These are phyloP conservation scores for Netelia virgata DNA, from an alignment of 2,888 invertebrate species.

Conservation along the genomic window DNA sequence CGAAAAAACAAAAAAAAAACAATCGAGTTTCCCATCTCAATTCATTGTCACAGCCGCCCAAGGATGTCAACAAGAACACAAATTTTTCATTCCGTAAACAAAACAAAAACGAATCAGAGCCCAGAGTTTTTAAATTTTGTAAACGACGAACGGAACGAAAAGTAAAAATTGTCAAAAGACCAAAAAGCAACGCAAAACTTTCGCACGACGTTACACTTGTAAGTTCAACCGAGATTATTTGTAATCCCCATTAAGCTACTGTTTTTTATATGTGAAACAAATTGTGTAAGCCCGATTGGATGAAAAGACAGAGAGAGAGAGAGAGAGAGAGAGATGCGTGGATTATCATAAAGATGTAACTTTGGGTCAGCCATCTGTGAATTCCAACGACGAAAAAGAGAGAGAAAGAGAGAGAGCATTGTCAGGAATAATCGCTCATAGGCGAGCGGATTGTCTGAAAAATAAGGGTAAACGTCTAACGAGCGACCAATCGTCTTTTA, in stretches of 20 bases:
- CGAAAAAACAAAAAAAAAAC: too few relatives aligned
- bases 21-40: not conserved
- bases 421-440: not conserved
- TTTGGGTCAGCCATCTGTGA: conserved; percentile 26
- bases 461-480: not conserved
- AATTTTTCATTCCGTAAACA: not conserved
- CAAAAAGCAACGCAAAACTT: not conserved
- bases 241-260: conserved; percentile 44
- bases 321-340: conserved; percentile 29
- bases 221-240: conserved; percentile 50
- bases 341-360: conserved; percentile 6
- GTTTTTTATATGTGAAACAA: conserved; percentile 59
- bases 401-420: not conserved
- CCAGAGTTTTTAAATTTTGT: conserved; percentile 50
- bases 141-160: conserved; percentile 29
- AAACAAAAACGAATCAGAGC: not conserved
- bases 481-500: not conserved
- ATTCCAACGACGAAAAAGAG: conserved; percentile 6
- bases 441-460: not conserved
- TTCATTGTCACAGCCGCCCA: not conserved
- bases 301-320: conserved; percentile 41
- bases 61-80: not conserved
- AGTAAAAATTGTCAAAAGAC: not conserved
- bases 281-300: conserved; percentile 50
- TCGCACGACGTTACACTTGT: conserved; percentile 33